Base-by-base conservation (phyloP, 2,888 invertebrate species). In the Dorcus hopei region DNA sequence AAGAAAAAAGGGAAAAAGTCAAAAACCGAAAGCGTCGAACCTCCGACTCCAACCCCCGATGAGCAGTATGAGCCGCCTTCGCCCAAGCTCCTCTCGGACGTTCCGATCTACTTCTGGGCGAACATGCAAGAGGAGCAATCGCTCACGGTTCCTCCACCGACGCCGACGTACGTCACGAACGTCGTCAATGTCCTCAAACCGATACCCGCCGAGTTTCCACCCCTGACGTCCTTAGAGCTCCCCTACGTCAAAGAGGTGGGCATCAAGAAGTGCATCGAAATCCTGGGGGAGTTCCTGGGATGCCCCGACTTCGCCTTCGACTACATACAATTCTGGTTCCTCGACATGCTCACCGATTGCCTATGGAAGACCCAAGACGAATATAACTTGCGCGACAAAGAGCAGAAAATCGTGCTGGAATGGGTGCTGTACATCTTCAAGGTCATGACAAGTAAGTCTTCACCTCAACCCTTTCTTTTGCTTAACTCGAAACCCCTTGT, bases 311-410 rank as follows among this genome's bases (percentile, higher is more conserved):
- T 75, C 50, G 65, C 69, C 54, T 64, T 68, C 9, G 74, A 74
- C 57, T 65, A 70, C 33, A 60, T 76, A 2, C 77, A 79, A 57
- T 79, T 78, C 64, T 79, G 79, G 79, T 74, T 79, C 59, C 58
- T 79, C 54, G 79, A 79, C 66, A 70, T 78, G 9, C 58, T 79
- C 3, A 71, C 74, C 0, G 79, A 79, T 65, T 77, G 77, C 58
- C 59, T 79, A 11, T 79, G 79, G 79, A 73, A 70, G 59, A 57
- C 70, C 2, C 79, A 79, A 61, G 79, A 79, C 64, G 75, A 77
- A 52, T 79, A 68, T 63, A 64, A 70, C 41, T 74, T 79, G 59
- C 65, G 72, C 2, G 65, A 68, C 9, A 54, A 65, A 4, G 67
- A 74, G 40, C 79, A 79, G 61, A 76, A 71, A 58, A 61, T 70